Evolutionary conservation across 2,797 vertebrate genomes (phyloP), one percentile per base, ranked within the genome.

Genomic region (Serranus cabrilla): DNA sequence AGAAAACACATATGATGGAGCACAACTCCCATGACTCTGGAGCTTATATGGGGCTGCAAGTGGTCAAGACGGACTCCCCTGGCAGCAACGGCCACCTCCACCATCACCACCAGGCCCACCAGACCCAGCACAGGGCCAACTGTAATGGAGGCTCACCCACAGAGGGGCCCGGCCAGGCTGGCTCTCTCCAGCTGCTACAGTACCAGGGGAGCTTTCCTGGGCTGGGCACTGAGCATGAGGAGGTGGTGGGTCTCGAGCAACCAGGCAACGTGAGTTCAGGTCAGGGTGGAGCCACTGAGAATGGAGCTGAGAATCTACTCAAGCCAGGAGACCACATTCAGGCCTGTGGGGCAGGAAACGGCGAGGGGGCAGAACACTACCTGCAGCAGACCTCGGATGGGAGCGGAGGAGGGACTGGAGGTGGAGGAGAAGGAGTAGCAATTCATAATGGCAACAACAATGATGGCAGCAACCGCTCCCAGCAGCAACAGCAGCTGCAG

Each of bases 111-210:
- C 91, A 91, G 78, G 74, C 84, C 71, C 93, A 95, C 82, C 95
- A 94, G 85, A 84, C 56, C 79, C 95, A 95, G 85, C 97, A 98
- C 85, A 94, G 96, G 83, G 82, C 96, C 87, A 97, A 95, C 91
- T 99, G 98, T 87, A 99, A 99, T 0, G 97, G 98, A 82, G 95
- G 96, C 20, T 95, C 96, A 0, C 94, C 97, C 67, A 94, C 96
- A 25, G 97, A 98, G 90, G 94, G 87, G 13, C 74, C 92, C 0
- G 87, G 90, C 2, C 94, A 94, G 21, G 87, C 96, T 51, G 87
- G 91, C 39, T 96, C 97, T 51, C 96, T 99, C 23, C 98, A 99
- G 92, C 95, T 99, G 77, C 96, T 99, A 85, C 98, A 99, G 93
- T 99, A 99, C 92, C 97, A 98, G 93, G 97, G 97, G 66, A 95